phyloP scores from a whole-genome alignment of 2,888 invertebrate genomes.

The Allophyes oxyacanthae region DNA sequence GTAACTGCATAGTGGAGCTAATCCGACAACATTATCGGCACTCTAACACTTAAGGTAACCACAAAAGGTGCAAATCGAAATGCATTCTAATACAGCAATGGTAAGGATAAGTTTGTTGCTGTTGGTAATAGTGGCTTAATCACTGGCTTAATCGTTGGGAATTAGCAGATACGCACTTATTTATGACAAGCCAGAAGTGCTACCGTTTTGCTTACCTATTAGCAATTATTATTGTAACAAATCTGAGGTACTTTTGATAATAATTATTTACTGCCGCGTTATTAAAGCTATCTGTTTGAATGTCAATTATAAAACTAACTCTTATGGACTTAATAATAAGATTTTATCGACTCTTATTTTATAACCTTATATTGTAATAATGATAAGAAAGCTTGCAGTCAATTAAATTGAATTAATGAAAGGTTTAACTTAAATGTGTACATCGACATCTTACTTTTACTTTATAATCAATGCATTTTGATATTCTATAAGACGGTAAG shows the following conservation, averaged over 20 bases:
- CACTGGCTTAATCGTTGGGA: slow-evolving; percentile 61
- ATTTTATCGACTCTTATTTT: slow-evolving; percentile 28
- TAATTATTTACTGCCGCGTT: slow-evolving; percentile 31
- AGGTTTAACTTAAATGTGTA: slow-evolving; percentile 29
- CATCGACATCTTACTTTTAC: slow-evolving; percentile 33
- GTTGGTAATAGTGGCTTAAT: slow-evolving; percentile 55
- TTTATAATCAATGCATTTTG: slow-evolving; percentile 51
- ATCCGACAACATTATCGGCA: slow-evolving; percentile 1
- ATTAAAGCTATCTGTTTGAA: slow-evolving; percentile 33
- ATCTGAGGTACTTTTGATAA: slow-evolving; percentile 33
- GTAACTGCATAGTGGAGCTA: slow-evolving; percentile 62
- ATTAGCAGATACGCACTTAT: slow-evolving; percentile 68
- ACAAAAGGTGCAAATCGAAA: slow-evolving; percentile 38
- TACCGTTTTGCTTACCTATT: slow-evolving; percentile 59
- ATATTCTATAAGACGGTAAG: slow-evolving; percentile 37
- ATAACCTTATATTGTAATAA: slow-evolving; percentile 32
- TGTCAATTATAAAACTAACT: slow-evolving; percentile 47
- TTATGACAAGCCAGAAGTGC: slow-evolving; percentile 56
- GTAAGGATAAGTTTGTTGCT: slow-evolving; percentile 38
- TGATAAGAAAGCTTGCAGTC: slow-evolving; percentile 36
- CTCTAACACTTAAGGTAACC: slow-evolving; percentile 22
- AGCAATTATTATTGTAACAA: slow-evolving; percentile 33
- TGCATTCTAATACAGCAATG: slow-evolving; percentile 7
- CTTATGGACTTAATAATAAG: slow-evolving; percentile 35
- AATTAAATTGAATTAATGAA: slow-evolving; percentile 25